Percentiles rank a stretch among this genome's conserved stretches.
These are phyloP conservation scores for Aphelinus certus DNA, from an alignment of 1,140 invertebrate species.

Conservation along the genomic window DNA sequence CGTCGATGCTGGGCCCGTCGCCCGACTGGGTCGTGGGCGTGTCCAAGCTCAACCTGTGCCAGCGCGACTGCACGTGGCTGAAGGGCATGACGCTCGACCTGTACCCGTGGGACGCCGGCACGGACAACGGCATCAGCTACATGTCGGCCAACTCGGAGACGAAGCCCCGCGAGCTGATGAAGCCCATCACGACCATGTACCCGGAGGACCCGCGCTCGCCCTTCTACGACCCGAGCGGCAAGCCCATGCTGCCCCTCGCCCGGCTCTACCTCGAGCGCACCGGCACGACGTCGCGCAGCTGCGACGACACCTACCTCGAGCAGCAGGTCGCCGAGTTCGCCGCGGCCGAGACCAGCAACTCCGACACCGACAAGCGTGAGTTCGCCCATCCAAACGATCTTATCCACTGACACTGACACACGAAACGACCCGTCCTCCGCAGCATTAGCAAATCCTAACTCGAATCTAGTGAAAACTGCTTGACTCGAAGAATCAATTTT, in stretches of 20 bases:
- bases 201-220: constrained; percentile 89
- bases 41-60: constrained; percentile 86
- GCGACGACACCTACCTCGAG: constrained; percentile 74
- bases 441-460: too few species aligned
- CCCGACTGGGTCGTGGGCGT: constrained; percentile 97
- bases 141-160: constrained; percentile 90
- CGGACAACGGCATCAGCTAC: constrained; percentile 92
- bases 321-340: constrained; percentile 68
- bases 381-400: constrained; percentile 26
- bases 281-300: constrained; percentile 76
- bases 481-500: too few species aligned
- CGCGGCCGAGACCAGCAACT: constrained; percentile 78
- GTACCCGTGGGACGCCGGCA: constrained; percentile 95
- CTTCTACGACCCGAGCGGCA: constrained; percentile 84
- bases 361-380: constrained; percentile 78
- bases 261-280: constrained; percentile 77
- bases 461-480: too few species aligned
- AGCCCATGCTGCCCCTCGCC: constrained; percentile 84
- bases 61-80: constrained; percentile 89
- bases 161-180: constrained; percentile 86
- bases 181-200: constrained; percentile 75
- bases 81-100: constrained; percentile 82
- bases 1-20: constrained; percentile 94
- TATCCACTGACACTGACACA: too few species aligned
- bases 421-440: too few species aligned